These are phyloP conservation scores for Darevskia mixta DNA, from an alignment of 2,797 vertebrate species.

Conservation along the genomic window DNA sequence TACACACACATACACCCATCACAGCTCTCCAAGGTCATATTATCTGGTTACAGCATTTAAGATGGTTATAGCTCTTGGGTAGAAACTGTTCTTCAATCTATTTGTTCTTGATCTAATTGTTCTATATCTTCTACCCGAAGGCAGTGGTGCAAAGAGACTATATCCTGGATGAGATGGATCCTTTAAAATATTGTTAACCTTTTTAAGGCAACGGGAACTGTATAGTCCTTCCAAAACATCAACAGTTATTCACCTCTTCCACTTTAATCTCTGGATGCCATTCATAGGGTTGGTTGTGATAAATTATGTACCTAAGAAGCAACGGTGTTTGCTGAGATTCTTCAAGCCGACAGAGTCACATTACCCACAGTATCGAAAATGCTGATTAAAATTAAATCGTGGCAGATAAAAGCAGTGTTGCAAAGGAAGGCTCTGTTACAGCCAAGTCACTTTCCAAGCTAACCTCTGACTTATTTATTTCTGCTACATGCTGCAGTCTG, in stretches of 20 bases:
- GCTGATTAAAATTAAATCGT: constrained; percentile 74
- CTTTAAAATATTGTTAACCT: too few species aligned
- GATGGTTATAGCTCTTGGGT: too few species aligned
- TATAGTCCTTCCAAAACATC: too few species aligned
- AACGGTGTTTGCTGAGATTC: constrained; percentile 65
- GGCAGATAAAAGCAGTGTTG: constrained; percentile 73
- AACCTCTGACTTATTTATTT: constrained; percentile 77
- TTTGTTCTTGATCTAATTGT: too few species aligned
- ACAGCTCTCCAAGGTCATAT: too few species aligned
- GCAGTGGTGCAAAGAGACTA: too few species aligned
- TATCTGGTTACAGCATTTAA: too few species aligned
- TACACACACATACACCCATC: too few species aligned
- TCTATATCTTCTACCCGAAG: too few species aligned
- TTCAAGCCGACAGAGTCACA: constrained; percentile 51
- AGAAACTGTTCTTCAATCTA: too few species aligned
- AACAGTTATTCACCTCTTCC: constrained; percentile 28
- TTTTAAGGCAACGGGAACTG: too few species aligned
- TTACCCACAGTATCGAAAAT: constrained; percentile 62
- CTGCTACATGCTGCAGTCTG: constrained; percentile 75
- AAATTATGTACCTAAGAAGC: constrained; percentile 61
- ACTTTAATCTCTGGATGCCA: constrained; percentile 26
- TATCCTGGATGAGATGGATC: too few species aligned
- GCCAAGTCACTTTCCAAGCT: constrained; percentile 70
- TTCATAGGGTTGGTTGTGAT: constrained; percentile 42
- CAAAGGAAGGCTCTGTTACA: constrained; percentile 66